Percentiles rank a stretch among this genome's conserved stretches.
These are phyloP conservation scores for Macrochelys suwanniensis DNA, from an alignment of 2,797 vertebrate species.

Conservation along the genomic window DNA sequence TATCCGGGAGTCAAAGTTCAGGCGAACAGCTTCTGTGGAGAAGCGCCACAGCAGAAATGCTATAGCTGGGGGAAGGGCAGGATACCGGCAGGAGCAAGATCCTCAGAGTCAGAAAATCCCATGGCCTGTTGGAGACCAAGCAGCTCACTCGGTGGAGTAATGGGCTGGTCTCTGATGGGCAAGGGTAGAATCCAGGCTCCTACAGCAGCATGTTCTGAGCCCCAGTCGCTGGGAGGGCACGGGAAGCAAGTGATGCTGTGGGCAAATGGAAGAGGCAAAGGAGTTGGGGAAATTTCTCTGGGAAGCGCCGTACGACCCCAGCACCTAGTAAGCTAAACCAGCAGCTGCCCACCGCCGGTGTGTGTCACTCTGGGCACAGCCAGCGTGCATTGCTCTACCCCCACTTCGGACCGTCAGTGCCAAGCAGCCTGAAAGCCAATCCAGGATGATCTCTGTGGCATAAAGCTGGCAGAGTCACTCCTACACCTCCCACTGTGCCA, in stretches of 20 bases:
- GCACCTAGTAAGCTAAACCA: not conserved
- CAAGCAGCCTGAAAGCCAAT: not conserved
- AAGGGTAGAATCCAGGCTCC: not conserved
- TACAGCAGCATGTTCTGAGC: not conserved
- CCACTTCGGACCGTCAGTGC: not conserved
- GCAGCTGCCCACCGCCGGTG: not conserved
- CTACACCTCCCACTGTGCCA: not conserved
- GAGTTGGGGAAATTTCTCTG: not conserved
- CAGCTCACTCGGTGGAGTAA: not conserved
- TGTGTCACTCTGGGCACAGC: not conserved
- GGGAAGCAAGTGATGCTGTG: not conserved
- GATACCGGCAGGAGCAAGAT: rapidly evolving
- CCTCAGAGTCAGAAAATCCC: rapidly evolving
- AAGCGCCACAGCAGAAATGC: not conserved
- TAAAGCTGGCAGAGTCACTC: not conserved
- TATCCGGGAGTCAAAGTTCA: not conserved
- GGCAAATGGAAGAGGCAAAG: not conserved
- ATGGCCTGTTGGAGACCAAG: rapidly evolving
- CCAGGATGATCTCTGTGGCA: rapidly evolving
- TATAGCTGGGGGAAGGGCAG: not conserved
- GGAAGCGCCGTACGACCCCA: not conserved
- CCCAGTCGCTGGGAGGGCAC: not conserved
- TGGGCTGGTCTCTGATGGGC: not conserved
- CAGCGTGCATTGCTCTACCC: not conserved
- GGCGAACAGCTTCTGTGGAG: not conserved